phyloP scores from a whole-genome alignment of 1,140 invertebrate species.

The Temnothorax nylanderi region DNA sequence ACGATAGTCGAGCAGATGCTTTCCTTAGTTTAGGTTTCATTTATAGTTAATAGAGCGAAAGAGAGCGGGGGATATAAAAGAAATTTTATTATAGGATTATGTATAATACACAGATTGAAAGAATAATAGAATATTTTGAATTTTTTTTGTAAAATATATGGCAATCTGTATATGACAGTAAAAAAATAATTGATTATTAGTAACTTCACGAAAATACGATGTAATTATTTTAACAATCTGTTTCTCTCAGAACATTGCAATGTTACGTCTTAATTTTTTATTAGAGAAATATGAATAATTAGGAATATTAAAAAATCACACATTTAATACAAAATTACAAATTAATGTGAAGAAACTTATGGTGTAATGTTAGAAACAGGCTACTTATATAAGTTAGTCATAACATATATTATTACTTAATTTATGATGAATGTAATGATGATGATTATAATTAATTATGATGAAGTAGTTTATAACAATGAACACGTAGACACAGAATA shows the following conservation, averaged over 20 bases:
- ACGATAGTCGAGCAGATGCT: background rate
- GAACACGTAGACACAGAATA: background rate
- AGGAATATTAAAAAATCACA: background rate
- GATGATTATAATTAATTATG: background rate
- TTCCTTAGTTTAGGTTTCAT: background rate
- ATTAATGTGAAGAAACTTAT: background rate
- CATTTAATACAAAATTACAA: conserved; percentile 10
- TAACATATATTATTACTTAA: background rate
- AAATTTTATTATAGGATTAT: background rate
- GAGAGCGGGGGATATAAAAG: background rate
- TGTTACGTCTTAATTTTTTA: background rate
- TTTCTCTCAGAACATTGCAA: background rate
- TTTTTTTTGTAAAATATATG: background rate
- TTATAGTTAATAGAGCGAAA: background rate
- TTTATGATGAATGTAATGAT: background rate
- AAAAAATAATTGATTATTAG: background rate
- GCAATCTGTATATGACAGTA: background rate
- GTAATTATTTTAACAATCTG: background rate
- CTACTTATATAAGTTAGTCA: background rate
- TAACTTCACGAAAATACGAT: background rate
- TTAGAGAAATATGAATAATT: background rate
- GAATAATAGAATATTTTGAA: conserved; percentile 1
- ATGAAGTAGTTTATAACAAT: background rate
- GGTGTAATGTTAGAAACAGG: background rate
- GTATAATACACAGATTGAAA: background rate